phyloP scores from a whole-genome alignment of 2,113 vertebrate species.

The Opisthocomus hoazin region DNA sequence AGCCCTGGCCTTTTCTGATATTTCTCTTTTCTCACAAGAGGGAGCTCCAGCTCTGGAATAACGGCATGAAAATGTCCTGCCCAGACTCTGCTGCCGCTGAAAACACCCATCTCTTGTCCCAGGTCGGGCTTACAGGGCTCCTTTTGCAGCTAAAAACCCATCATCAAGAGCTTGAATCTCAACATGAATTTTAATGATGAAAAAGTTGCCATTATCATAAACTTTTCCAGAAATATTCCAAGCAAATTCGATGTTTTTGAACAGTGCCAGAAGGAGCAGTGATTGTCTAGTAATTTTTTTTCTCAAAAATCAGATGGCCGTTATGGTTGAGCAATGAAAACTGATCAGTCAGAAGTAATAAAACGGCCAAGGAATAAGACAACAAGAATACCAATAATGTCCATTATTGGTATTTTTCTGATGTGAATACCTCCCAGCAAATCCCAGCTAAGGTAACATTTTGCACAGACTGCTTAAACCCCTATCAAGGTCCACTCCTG shows the following conservation, averaged over 20 bases:
- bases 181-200: neutral
- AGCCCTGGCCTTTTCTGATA: neutral
- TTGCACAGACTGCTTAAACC: neutral
- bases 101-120: neutral
- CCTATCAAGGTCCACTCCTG: neutral
- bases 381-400: neutral
- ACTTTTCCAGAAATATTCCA: neutral
- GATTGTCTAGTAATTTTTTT: neutral
- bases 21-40: conserved; percentile 52
- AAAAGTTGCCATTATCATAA: neutral
- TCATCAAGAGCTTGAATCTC: neutral
- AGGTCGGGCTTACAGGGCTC: neutral
- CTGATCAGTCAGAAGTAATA: neutral
- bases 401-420: neutral
- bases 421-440: neutral
- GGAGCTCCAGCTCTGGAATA: conserved; percentile 49
- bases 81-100: neutral
- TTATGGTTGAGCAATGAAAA: neutral
- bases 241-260: neutral
- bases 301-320: neutral
- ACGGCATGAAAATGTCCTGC: fast-evolving
- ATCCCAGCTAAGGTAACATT: neutral
- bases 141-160: neutral
- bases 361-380: neutral
- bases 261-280: neutral